phyloP scores from a whole-genome alignment of 2,113 vertebrate species.

The Perca flavescens region DNA sequence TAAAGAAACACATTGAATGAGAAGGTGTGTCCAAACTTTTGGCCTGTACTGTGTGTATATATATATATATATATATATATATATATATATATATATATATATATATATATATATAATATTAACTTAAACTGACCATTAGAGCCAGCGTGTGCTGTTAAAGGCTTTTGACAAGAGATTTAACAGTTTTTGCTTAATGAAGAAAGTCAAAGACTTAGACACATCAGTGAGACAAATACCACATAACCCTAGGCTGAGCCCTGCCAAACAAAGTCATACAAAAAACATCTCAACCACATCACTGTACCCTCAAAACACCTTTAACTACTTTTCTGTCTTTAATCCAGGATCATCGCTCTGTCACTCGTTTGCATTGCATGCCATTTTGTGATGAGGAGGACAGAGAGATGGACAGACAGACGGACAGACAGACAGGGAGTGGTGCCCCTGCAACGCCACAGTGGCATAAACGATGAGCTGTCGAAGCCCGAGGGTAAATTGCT shows the following conservation, averaged over 20 bases:
- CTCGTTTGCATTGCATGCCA: slow-evolving; percentile 1
- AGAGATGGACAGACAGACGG: slow-evolving; percentile 32
- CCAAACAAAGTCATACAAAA: not conserved
- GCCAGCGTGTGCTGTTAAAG: not conserved
- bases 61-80: slow-evolving; percentile 3
- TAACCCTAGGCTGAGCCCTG: not conserved
- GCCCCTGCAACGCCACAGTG: slow-evolving; percentile 68
- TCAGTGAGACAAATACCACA: not conserved
- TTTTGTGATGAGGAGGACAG: slow-evolving; percentile 41
- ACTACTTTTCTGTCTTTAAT: slow-evolving; percentile 4
- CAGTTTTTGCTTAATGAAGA: not conserved
- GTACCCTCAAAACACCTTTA: slow-evolving; percentile 40
- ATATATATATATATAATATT: not conserved
- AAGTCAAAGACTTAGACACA: not conserved
- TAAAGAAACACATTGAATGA: too few relatives aligned
- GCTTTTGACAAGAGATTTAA: not conserved
- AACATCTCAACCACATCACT: not conserved
- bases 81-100: slow-evolving; percentile 11
- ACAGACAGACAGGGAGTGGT: slow-evolving; percentile 77
- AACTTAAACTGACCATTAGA: not conserved
- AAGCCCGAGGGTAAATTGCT: slow-evolving; percentile 74
- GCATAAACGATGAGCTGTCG: slow-evolving; percentile 79
- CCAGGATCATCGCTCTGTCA: slow-evolving; percentile 27
- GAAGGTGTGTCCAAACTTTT: too few relatives aligned
- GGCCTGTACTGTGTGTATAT: not conserved